Percentiles rank a stretch among this genome's conserved stretches.
phyloP scores from a whole-genome alignment of 2,888 invertebrate genomes.

The Cheilosia pagana region DNA sequence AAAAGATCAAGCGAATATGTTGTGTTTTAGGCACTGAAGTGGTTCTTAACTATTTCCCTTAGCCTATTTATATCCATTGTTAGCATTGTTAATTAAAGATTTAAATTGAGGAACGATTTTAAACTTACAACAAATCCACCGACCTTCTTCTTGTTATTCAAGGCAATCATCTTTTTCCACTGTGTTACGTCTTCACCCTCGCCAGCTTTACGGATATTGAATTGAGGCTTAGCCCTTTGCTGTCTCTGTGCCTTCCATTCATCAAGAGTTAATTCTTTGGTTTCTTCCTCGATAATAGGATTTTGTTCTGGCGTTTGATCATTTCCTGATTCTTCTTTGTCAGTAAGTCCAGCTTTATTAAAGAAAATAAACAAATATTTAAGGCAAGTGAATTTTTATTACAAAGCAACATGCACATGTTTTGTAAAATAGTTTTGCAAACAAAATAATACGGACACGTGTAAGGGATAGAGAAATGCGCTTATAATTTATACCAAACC shows the following conservation, averaged over 20 bases:
- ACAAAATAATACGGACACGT: too few relatives aligned
- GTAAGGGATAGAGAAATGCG: too few relatives aligned
- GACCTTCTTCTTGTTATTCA: conserved; percentile 88
- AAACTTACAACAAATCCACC: conserved; percentile 69
- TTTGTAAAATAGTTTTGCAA: too few relatives aligned
- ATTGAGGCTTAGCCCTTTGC: conserved; percentile 92
- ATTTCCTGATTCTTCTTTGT: conserved; percentile 82
- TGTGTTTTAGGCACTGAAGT: too few relatives aligned
- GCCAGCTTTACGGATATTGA: conserved; percentile 96
- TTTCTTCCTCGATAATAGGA: conserved; percentile 87
- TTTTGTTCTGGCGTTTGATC: conserved; percentile 83
- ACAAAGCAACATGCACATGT: too few relatives aligned
- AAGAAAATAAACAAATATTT: not conserved
- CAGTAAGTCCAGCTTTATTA: conserved; percentile 75
- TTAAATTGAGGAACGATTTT: not conserved
- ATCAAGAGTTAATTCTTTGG: conserved; percentile 94
- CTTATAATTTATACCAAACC: too few relatives aligned
- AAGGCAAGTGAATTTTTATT: not conserved
- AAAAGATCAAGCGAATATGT: too few relatives aligned
- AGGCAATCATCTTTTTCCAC: conserved; percentile 95
- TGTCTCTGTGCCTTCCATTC: conserved; percentile 96
- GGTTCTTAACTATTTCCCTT: too few relatives aligned
- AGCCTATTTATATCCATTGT: too few relatives aligned
- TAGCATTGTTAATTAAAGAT: too few relatives aligned
- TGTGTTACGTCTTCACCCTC: conserved; percentile 96